A percentile compares a stretch with the other conserved stretches of the same genome.
Evolutionary conservation across 2,888 invertebrate genomes (phyloP).

Genomic region (Clivina fossor): DNA sequence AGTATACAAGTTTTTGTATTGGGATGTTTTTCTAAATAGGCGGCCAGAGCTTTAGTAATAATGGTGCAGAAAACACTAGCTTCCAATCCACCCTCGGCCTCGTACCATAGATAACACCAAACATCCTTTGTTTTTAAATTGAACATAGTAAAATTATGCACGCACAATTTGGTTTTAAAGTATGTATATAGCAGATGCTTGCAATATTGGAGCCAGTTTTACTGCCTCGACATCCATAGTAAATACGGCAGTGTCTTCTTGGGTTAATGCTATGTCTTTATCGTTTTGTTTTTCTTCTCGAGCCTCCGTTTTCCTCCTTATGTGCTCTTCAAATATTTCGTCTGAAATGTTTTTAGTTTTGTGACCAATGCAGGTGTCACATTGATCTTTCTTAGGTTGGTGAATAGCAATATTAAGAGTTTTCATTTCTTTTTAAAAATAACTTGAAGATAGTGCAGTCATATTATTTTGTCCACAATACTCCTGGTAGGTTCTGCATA

Average conservation of each 20-base stretch:
- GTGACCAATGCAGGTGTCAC: slow-evolving; percentile 40
- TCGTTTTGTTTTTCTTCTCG: slow-evolving; percentile 41
- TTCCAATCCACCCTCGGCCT: slow-evolving; percentile 45
- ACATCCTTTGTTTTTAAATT: slow-evolving; percentile 44
- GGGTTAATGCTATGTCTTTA: slow-evolving; percentile 38
- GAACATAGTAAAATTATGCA: slow-evolving; percentile 46
- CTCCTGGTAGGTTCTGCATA: slow-evolving; percentile 29
- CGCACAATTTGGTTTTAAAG: too few relatives aligned
- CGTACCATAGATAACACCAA: slow-evolving; percentile 44
- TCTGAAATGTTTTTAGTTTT: slow-evolving; percentile 26
- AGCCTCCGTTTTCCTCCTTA: slow-evolving; percentile 40
- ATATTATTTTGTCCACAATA: slow-evolving; percentile 38
- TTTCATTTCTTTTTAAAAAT: slow-evolving; percentile 39
- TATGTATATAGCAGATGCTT: slow-evolving; percentile 42
- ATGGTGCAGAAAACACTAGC: slow-evolving; percentile 44
- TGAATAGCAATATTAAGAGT: slow-evolving; percentile 41
- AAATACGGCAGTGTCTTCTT: slow-evolving; percentile 39
- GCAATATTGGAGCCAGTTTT: slow-evolving; percentile 41
- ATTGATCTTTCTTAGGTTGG: slow-evolving; percentile 43
- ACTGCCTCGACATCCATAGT: slow-evolving; percentile 46
- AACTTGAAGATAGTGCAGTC: too few relatives aligned
- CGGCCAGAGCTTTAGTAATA: too few relatives aligned
- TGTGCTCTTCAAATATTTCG: slow-evolving; percentile 33
- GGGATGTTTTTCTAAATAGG: too few relatives aligned
- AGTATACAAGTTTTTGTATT: too few relatives aligned